Evolutionary conservation across 1,140 invertebrate genomes (phyloP), one percentile per base, ranked within the genome.

Genomic region (Arion vulgaris): DNA sequence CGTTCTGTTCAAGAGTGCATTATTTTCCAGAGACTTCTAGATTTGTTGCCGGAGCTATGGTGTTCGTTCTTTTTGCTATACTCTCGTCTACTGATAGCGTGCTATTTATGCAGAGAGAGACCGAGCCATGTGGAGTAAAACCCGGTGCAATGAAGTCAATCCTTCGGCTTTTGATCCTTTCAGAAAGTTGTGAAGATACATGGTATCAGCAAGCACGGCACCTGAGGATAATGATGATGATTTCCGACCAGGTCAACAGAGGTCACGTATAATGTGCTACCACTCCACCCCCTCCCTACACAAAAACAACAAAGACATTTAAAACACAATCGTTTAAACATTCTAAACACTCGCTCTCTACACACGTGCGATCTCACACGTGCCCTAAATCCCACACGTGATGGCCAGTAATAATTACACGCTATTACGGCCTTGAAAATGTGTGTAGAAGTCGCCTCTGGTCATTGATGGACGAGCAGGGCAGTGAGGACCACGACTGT

Each of bases 401-500:
- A 66, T 32, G 62, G 28, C 19, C 62, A 23, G 62, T 32, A 2
- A 66, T 66, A 66, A 66, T 66, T 66, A 23, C 62, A 28, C 9
- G 62, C 62, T 66, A 32, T 66, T 66, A 66, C 62, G 17, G 62
- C n/a, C 62, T 28, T 1, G 62, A 7, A 7, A 32, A 66, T 28
- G 28, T 66, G 62, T n/a, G 62, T 28, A 28, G 62, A 23, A 66
- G n/a, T 66, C n/a, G 62, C 62, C 62, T 17, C 62, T 66, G 62
- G 62, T 66, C 62, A 66, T 66, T 66, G 62, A 57, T 57, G 53
- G 53, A 57, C 53, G 5, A 57, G 15, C 53, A 23, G 53, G 53
- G 17, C 15, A 23, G 15, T 57, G 5, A n/a, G 53, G 19, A 23
- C 2, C 19, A 57, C 19, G 26, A 5, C 26, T 9, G 53, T 5